phyloP scores from a whole-genome alignment of 2,797 vertebrate genomes.

The Thunnus albacares region DNA sequence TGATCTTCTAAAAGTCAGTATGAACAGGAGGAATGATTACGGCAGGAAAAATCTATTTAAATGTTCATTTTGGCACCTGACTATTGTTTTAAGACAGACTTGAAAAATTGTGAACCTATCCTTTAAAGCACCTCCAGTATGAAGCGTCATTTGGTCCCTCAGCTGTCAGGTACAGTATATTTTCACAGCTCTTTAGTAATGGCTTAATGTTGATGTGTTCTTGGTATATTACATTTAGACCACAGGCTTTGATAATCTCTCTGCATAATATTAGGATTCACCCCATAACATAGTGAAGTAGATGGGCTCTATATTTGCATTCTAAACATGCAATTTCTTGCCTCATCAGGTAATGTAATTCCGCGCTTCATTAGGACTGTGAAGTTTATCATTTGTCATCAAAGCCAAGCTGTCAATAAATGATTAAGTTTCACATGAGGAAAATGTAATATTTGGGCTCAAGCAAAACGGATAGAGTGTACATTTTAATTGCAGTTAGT shows the following conservation, averaged over 20 bases:
- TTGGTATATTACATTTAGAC: constrained; percentile 72
- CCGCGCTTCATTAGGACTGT: constrained; percentile 89
- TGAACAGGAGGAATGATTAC: not conserved
- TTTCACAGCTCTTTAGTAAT: constrained; percentile 57
- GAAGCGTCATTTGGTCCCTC: not conserved
- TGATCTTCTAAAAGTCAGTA: not conserved
- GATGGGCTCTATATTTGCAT: constrained; percentile 83
- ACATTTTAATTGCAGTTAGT: constrained; percentile 79
- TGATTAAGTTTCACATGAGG: constrained; percentile 87
- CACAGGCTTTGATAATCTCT: constrained; percentile 79
- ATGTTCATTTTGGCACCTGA: not conserved
- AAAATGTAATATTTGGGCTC: constrained; percentile 84
- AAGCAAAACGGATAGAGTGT: constrained; percentile 74
- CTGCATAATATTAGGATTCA: constrained; percentile 79
- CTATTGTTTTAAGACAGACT: not conserved
- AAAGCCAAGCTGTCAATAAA: constrained; percentile 88
- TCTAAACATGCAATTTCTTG: constrained; percentile 88
- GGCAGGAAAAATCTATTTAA: not conserved
- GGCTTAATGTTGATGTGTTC: constrained; percentile 60
- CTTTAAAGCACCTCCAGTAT: too few relatives aligned
- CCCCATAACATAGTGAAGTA: constrained; percentile 76
- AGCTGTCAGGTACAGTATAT: constrained; percentile 54
- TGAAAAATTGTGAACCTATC: too few relatives aligned
- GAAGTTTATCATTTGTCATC: constrained; percentile 91
- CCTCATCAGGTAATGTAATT: constrained; percentile 90